Base-by-base conservation (phyloP, 2,113 vertebrate genomes). In the Puffinus mauretanicus region DNA sequence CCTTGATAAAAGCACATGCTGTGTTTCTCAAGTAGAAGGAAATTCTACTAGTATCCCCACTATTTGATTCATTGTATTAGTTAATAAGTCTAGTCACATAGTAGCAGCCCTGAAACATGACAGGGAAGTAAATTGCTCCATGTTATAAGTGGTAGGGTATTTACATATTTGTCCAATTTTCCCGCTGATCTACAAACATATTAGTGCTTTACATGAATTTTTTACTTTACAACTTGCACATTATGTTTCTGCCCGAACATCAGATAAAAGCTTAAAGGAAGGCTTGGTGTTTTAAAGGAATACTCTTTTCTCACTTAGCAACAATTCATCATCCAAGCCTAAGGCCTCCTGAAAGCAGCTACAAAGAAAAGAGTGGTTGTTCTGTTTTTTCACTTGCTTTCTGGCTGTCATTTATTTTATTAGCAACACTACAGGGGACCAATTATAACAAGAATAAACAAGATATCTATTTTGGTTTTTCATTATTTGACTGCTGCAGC, bases 381-480 rank as follows among this genome's bases (percentile, higher is more conserved):
- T 89, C 27, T 72, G 71, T 0, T 81, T 94, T 87, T 70, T 66
- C 36, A 27, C 62, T 94, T 79, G 77, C 27, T 93, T 88, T 94
- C 83, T 94, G 42, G 16, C 70, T 91, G 86, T 69, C 81, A 77
- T 94, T 93, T 97, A 82, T 95, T 97, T 94, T 96, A 97, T 92
- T 95, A 94, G 81, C 58, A 52, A n/a, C 77, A 72, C 86, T 95
- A 69, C 46, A 62, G 91, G 96, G 52, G 83, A 85, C 86, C 78
- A 94, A 89, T 94, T 96, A 94, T 46, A 94, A 58, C 34, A 93
- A 76, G 81, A 94, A 94, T 94, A 97, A 97, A 92, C 81, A 94
- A 89, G 86, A 94, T 89, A 89, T 86, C 69, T 96, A 34, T 90
- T 82, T 90, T 32, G 27, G 34, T 32, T 92, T 94, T 95, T 87